Evolutionary conservation across 2,888 invertebrate species (phyloP).

Genomic region (Eilema caniola): DNA sequence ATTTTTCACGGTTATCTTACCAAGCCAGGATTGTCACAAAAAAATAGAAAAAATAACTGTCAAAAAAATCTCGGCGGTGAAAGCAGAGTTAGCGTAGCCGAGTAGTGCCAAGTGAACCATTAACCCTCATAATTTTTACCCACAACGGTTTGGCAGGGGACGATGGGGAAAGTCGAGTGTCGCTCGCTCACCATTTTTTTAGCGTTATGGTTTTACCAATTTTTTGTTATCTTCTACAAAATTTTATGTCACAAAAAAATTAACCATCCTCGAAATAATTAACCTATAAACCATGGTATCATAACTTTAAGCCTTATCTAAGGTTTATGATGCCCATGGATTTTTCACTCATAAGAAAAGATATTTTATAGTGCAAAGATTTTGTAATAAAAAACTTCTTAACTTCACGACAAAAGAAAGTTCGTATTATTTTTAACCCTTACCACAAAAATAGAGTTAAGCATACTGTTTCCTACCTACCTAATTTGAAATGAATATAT

Average conservation of each 20-base stretch:
- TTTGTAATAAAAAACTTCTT: neutral
- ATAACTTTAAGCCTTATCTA: slow-evolving; percentile 21
- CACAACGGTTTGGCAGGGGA: neutral
- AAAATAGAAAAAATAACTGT: neutral
- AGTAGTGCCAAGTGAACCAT: slow-evolving; percentile 1
- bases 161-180: neutral
- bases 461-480: no score
- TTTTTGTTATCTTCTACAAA: slow-evolving; percentile 20
- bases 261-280: slow-evolving; percentile 15
- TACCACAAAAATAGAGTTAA: neutral
- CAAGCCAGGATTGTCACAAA: neutral
- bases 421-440: neutral
- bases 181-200: slow-evolving; percentile 9
- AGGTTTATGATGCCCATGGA: slow-evolving; percentile 17
- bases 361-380: slow-evolving; percentile 10
- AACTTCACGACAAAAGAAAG: neutral
- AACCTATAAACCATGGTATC: slow-evolving; percentile 19
- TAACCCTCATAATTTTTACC: slow-evolving; percentile 1
- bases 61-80: neutral
- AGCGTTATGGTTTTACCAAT: slow-evolving; percentile 1
- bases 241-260: slow-evolving; percentile 22
- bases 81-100: neutral
- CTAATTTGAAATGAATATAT: no score
- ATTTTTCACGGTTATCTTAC: neutral
- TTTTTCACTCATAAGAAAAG: slow-evolving; percentile 19